phyloP scores from a whole-genome alignment of 2,113 vertebrate species.

The Brachionichthys hirsutus region DNA sequence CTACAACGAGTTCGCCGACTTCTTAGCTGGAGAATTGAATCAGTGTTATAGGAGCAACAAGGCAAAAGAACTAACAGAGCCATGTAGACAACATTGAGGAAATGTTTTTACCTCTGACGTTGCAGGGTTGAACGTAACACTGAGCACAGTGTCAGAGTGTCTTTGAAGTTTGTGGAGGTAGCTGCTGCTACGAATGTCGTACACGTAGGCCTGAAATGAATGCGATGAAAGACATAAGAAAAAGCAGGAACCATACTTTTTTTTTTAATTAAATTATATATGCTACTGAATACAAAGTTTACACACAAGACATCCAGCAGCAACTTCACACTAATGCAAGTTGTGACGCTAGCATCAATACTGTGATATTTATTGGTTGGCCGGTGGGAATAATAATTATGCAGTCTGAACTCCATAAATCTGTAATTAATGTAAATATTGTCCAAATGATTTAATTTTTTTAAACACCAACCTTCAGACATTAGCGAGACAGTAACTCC shows the following conservation, averaged over 20 bases:
- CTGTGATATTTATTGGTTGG: not conserved
- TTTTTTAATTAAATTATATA: not conserved
- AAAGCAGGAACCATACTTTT: too few relatives aligned
- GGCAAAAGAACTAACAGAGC: not conserved
- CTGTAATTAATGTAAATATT: not conserved
- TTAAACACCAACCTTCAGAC: not conserved
- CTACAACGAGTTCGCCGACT: too few relatives aligned
- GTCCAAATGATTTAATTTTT: not conserved
- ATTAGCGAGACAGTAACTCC: slow-evolving; percentile 1
- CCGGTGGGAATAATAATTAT: not conserved
- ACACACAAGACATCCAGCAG: not conserved
- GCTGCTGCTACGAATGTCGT: slow-evolving; percentile 80
- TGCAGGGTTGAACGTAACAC: slow-evolving; percentile 83
- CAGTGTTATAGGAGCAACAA: too few relatives aligned
- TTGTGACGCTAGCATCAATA: not conserved
- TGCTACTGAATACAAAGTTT: not conserved
- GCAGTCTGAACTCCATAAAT: not conserved
- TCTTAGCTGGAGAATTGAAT: too few relatives aligned
- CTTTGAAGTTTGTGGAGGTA: slow-evolving; percentile 80
- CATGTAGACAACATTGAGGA: not conserved
- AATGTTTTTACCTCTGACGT: slow-evolving; percentile 77
- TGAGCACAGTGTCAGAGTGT: slow-evolving; percentile 80
- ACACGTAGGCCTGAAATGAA: slow-evolving; percentile 83
- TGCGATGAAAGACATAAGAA: not conserved
- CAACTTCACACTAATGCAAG: not conserved